These are phyloP conservation scores for Aspidoscelis tigris DNA, from an alignment of 2,113 vertebrate genomes.

Conservation along the genomic window DNA sequence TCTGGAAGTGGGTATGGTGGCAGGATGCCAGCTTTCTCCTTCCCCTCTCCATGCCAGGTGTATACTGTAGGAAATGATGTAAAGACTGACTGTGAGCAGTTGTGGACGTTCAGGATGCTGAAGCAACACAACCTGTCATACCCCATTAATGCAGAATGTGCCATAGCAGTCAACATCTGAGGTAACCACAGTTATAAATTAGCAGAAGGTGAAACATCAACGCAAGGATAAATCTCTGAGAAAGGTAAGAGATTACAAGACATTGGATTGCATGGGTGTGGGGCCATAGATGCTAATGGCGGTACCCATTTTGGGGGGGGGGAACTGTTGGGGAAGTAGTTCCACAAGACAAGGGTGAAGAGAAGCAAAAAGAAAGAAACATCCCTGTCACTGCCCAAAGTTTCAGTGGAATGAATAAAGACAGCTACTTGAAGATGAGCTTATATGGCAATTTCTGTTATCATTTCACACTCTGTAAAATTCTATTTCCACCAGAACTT, in stretches of 20 bases:
- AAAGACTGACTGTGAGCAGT: slow-evolving; percentile 6
- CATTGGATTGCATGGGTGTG: neutral
- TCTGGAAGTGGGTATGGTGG: too few relatives aligned
- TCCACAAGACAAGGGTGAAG: neutral
- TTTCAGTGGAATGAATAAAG: neutral
- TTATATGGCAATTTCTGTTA: too few relatives aligned
- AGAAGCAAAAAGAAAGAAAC: neutral
- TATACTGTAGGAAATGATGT: too few relatives aligned
- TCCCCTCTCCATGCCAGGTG: too few relatives aligned
- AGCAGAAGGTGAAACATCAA: neutral
- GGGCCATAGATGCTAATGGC: neutral
- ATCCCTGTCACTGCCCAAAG: neutral
- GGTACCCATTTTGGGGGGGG: neutral
- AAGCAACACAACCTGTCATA: slow-evolving; percentile 36
- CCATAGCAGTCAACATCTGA: neutral
- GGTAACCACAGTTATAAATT: neutral
- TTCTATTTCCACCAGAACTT: neutral
- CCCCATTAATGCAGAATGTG: neutral
- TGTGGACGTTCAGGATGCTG: slow-evolving; percentile 36
- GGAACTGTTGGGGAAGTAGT: slow-evolving; percentile 5
- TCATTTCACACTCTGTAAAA: neutral
- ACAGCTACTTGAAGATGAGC: neutral
- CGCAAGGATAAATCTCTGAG: slow-evolving; percentile 7
- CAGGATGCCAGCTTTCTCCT: too few relatives aligned
- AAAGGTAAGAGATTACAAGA: neutral